Conservation (phyloP, 2,797 vertebrate species). For the Liasis olivaceus region DNA sequence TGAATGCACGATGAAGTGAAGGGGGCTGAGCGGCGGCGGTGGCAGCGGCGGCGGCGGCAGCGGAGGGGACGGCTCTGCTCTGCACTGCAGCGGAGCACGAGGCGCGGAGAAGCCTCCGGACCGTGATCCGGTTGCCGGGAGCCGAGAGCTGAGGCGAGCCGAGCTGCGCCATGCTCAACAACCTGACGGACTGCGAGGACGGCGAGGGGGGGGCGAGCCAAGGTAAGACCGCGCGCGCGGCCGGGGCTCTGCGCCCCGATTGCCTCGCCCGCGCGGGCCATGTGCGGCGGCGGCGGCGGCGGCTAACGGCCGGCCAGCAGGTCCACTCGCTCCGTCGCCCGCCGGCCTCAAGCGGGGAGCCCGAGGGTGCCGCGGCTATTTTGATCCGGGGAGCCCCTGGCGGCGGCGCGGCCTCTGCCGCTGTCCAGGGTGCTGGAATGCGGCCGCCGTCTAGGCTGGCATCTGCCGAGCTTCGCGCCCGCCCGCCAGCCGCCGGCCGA, state of each 20-base stretch:
- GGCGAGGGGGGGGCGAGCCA: constrained; percentile 92
- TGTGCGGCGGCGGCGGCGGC: neutral
- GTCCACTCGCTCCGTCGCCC: too few relatives aligned
- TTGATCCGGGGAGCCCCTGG: neutral
- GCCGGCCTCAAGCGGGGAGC: neutral
- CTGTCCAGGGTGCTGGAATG: constrained; percentile 66
- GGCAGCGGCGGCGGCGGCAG: constrained; percentile 65
- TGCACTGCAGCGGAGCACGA: constrained; percentile 82
- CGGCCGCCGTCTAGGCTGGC: constrained; percentile 33
- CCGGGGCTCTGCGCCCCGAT: neutral
- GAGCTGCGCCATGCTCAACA: constrained; percentile 88
- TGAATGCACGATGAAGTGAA: constrained; percentile 85
- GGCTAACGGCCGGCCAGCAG: neutral
- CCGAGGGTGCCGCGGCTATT: neutral
- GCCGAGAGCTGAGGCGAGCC: neutral
- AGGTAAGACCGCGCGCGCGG: constrained; percentile 74
- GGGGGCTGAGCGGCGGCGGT: constrained; percentile 73
- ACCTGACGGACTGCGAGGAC: constrained; percentile 96
- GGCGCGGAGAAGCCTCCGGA: constrained; percentile 56
- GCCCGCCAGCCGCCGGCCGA: neutral
- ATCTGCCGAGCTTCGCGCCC: neutral
- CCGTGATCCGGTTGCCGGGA: constrained; percentile 46
- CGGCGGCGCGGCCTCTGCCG: constrained; percentile 44
- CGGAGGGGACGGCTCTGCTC: constrained; percentile 73
- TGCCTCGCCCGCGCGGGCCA: neutral